Base-by-base conservation (phyloP, 2,888 invertebrate genomes). In the Caenorhabditis imperialis region DNA sequence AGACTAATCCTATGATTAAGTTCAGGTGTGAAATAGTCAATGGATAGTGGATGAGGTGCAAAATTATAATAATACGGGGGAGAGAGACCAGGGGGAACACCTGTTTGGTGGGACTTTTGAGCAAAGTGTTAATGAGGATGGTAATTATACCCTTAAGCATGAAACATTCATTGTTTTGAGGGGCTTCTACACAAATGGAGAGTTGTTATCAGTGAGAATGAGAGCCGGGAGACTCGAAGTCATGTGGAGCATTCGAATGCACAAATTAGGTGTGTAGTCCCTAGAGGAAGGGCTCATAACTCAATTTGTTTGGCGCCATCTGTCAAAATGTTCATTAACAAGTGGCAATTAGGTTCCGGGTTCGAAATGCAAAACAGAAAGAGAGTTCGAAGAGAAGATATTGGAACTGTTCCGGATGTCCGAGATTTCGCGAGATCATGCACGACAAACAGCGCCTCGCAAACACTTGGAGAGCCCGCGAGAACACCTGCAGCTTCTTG, bases 301-400 rank as follows among this genome's bases (percentile, higher is more conserved):
- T 54, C 54, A 47, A 70, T 70, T 70, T 70, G 60, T 54, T 38
- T 30, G 37, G 50, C 30, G 54, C 69, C 69, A 70, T 70, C 69
- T 70, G 69, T 70, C 69, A 70, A 48, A 60, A 60, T 60, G 58
- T 70, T 70, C 53, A 70, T 70, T 70, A 70, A 70, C 69, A 61
- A 70, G 69, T 60, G 65, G 55, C 55, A 65, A 57, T 50, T 55
- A 42, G 50, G 38, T 48, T 55, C 8, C 16, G 33, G n/a, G 30
- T 10, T 6, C 30, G 30, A 6, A n/a, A n/a, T n/a, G n/a, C n/a
- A n/a, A n/a, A n/a, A n/a, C n/a, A n/a, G n/a, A n/a, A n/a, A 27
- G 2, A 33, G 40, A 42, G 22, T 25, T 54, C 25, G 10, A 14
- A 14, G 35, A 16, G 30, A 47, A 54, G n/a, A 18, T n/a, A 6